Evolutionary conservation across 30 jellyfish, hydroid and myxozoan species (phyloP).

Genomic region (Chironex yamaguchii): DNA sequence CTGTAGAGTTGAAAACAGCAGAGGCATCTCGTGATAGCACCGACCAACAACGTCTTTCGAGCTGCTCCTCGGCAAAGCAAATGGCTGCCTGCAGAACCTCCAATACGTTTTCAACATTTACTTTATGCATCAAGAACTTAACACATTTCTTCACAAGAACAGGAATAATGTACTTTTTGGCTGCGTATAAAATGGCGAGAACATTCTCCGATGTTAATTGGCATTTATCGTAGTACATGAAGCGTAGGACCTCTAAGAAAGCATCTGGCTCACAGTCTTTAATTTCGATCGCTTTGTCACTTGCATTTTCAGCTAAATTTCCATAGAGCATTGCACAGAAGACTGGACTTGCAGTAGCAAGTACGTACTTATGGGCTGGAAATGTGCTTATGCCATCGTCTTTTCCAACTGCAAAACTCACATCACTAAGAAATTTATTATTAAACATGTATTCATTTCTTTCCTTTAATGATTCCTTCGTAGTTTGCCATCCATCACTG

Average conservation of each 20-base stretch:
- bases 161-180: conserved; percentile 94
- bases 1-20: conserved; percentile 69
- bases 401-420: conserved; percentile 78
- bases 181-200: conserved; percentile 82
- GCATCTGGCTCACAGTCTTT: conserved; percentile 96
- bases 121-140: conserved; percentile 82
- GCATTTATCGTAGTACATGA: conserved; percentile 87
- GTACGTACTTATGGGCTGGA: conserved; percentile 91
- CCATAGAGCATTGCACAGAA: conserved; percentile 96
- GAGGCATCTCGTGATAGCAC: conserved; percentile 80
- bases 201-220: conserved; percentile 73
- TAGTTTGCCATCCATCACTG: conserved; percentile 99
- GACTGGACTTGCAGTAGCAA: conserved; percentile 98
- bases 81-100: conserved; percentile 92
- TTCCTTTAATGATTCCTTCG: conserved; percentile 78
- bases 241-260: conserved; percentile 84
- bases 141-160: conserved; percentile 86
- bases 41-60: conserved; percentile 97
- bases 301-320: conserved; percentile 69
- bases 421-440: conserved; percentile 88
- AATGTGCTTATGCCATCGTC: conserved; percentile 30
- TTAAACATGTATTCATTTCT: conserved; percentile 89
- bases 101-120: conserved; percentile 81
- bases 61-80: conserved; percentile 84
- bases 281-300: conserved; percentile 53